Evolutionary conservation across 2,113 vertebrate species (phyloP).

Genomic region (Rafetus swinhoei): DNA sequence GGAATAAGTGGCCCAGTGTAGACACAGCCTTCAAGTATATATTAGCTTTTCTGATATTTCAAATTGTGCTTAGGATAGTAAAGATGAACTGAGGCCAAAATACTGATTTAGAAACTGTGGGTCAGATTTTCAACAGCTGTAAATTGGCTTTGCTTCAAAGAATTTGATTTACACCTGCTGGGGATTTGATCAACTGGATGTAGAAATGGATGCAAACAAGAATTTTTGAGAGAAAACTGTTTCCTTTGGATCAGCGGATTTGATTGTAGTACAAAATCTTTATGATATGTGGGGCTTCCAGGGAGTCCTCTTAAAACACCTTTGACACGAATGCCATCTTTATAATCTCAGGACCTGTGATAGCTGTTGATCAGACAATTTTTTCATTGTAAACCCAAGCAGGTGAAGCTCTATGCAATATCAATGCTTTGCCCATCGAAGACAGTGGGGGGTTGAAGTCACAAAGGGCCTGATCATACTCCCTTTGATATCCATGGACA

Average conservation of each 20-base stretch:
- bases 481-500: neutral
- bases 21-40: no score
- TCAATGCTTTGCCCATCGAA: neutral
- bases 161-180: neutral
- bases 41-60: neutral
- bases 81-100: slow-evolving; percentile 28
- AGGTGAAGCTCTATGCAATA: neutral
- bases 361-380: neutral
- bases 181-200: neutral
- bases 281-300: neutral
- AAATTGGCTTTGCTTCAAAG: neutral
- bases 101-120: slow-evolving; percentile 20
- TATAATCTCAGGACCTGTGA: neutral
- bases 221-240: neutral
- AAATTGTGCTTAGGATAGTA: fast-evolving
- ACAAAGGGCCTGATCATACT: neutral
- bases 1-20: no score
- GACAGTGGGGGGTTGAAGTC: neutral
- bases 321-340: neutral
- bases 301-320: neutral
- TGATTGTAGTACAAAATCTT: neutral
- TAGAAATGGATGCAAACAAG: neutral
- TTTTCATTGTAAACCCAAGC: neutral
- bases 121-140: neutral
- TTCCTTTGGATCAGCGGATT: neutral